phyloP scores from a whole-genome alignment of 2,888 invertebrate species.

The Disparrhopalites patrizii region DNA sequence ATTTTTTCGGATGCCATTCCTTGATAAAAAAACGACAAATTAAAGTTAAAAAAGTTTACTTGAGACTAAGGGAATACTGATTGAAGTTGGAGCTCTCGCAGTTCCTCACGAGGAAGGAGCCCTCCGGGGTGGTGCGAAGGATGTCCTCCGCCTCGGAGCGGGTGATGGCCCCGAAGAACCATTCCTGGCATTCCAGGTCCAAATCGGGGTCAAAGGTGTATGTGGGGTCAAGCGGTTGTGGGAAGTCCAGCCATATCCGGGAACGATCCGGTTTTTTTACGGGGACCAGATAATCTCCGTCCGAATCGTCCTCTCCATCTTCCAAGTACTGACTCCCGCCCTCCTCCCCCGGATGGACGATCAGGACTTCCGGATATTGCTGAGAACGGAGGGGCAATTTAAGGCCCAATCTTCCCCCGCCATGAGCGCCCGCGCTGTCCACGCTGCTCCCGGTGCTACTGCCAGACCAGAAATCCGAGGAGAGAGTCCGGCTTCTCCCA shows the following conservation, averaged over 20 bases:
- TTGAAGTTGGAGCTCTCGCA: constrained; percentile 83
- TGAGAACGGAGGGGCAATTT: constrained; percentile 2
- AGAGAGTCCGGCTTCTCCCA: background rate
- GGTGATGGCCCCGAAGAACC: constrained; percentile 93
- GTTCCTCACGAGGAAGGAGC: constrained; percentile 89
- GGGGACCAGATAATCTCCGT: background rate
- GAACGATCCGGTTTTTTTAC: constrained; percentile 39
- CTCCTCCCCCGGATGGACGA: background rate
- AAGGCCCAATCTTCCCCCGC: constrained; percentile 11
- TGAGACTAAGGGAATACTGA: constrained; percentile 89
- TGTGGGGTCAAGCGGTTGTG: too few species aligned
- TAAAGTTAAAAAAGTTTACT: too few species aligned
- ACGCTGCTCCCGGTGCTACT: background rate
- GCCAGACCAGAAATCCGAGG: background rate
- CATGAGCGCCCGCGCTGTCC: background rate
- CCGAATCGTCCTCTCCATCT: background rate
- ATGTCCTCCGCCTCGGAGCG: constrained; percentile 87
- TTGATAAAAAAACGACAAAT: too few species aligned
- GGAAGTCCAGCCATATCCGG: constrained; percentile 46
- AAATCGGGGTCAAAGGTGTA: constrained; percentile 19
- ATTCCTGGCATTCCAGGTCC: constrained; percentile 53
- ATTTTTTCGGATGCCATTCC: too few species aligned
- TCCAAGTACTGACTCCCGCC: background rate
- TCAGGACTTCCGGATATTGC: background rate
- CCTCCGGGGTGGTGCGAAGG: constrained; percentile 76